phyloP scores from a whole-genome alignment of 1,140 invertebrate species.

The Lucilia cuprina region DNA sequence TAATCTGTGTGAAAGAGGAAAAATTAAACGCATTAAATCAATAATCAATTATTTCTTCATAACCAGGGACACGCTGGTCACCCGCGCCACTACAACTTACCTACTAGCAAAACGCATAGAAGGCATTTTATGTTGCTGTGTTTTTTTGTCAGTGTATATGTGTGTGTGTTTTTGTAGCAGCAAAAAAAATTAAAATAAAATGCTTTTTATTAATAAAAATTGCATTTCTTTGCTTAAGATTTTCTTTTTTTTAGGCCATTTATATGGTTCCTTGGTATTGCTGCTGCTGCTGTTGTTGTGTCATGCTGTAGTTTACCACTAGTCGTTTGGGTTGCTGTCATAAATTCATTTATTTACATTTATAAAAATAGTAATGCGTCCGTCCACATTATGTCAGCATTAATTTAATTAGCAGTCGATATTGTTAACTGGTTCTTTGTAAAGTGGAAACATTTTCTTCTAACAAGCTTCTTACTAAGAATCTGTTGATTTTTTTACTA shows the following conservation, averaged over 20 bases:
- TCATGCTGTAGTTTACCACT: too few species aligned
- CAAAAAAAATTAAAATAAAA: neutral
- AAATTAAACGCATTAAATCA: neutral
- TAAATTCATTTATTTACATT: neutral
- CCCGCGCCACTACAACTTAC: too few species aligned
- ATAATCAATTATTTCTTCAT: constrained; percentile 3
- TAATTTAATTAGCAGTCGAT: constrained; percentile 4
- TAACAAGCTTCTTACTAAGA: too few species aligned
- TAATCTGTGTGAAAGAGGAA: constrained; percentile 45
- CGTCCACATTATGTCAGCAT: constrained; percentile 16
- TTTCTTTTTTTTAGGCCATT: constrained; percentile 29
- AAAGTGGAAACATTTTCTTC: neutral
- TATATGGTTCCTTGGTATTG: neutral
- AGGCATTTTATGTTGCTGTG: constrained; percentile 20
- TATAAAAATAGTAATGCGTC: too few species aligned
- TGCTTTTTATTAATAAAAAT: neutral
- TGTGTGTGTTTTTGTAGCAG: neutral
- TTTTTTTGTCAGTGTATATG: too few species aligned
- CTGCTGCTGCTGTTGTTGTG: too few species aligned
- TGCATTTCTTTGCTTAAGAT: neutral
- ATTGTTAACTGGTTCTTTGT: neutral
- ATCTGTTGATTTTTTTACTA: too few species aligned
- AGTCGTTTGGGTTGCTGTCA: neutral
- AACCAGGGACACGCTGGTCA: too few species aligned
- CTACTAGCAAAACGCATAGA: constrained; percentile 33